Conservation (phyloP, 2,797 vertebrate genomes). For the Ctenosaura bakeri region DNA sequence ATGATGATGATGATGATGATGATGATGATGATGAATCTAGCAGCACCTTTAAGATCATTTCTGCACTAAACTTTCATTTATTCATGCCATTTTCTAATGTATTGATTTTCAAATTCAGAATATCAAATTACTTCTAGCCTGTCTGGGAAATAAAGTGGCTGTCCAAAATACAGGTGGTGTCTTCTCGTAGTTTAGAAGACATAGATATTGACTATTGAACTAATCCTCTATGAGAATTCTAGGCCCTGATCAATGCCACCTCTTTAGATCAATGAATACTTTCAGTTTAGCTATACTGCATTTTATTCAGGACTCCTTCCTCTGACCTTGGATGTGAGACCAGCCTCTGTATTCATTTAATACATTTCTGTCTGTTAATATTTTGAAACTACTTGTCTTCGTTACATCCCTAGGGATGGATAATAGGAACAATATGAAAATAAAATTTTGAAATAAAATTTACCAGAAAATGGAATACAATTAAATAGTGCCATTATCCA, state of each 20-base stretch:
- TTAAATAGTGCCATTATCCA: slow-evolving; percentile 54
- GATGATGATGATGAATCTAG: no score
- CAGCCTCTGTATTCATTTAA: slow-evolving; percentile 61
- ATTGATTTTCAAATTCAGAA: not conserved
- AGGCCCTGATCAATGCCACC: not conserved
- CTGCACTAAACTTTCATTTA: not conserved
- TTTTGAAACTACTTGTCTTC: slow-evolving; percentile 65
- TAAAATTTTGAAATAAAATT: slow-evolving; percentile 74
- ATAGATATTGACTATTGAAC: not conserved
- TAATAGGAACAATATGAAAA: slow-evolving; percentile 66
- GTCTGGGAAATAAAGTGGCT: not conserved
- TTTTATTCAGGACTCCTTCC: slow-evolving; percentile 36
- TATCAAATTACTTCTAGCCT: not conserved
- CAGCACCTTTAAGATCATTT: no score
- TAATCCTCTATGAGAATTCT: slow-evolving; percentile 5
- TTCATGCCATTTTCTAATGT: not conserved
- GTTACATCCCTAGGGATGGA: slow-evolving; percentile 66
- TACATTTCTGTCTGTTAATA: slow-evolving; percentile 63
- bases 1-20: no score
- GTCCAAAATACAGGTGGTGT: not conserved
- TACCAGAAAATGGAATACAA: slow-evolving; percentile 65
- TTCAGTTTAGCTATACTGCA: slow-evolving; percentile 33
- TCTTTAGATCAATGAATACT: slow-evolving; percentile 45
- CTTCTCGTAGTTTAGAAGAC: not conserved
- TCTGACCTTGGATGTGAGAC: slow-evolving; percentile 57